phyloP scores from a whole-genome alignment of 2,888 invertebrate genomes.

The Phasia obesa region DNA sequence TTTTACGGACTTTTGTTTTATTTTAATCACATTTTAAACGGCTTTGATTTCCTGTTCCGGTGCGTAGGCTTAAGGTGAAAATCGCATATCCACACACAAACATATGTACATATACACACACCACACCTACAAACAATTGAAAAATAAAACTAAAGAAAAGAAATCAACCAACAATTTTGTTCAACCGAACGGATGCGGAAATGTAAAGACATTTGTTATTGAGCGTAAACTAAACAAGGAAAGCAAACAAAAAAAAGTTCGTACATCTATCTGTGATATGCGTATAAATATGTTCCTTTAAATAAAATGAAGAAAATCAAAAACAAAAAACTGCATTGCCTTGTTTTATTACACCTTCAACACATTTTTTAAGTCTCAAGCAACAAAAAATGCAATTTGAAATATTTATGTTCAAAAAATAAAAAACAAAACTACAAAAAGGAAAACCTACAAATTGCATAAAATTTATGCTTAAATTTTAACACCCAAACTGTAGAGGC shows the following conservation, averaged over 20 bases:
- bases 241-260: conserved; percentile 33
- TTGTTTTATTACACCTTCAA: conserved; percentile 61
- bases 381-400: not conserved
- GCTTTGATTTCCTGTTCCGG: conserved; percentile 71
- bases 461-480: conserved; percentile 39
- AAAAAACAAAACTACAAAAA: not conserved
- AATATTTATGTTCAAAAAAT: conserved; percentile 12
- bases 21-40: conserved; percentile 69
- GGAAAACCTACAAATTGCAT: conserved; percentile 17
- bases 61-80: conserved; percentile 65
- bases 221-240: conserved; percentile 45
- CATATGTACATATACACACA: not conserved
- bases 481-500: not conserved
- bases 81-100: conserved; percentile 25
- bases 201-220: conserved; percentile 70
- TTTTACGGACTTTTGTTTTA: conserved; percentile 67
- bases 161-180: conserved; percentile 53
- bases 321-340: not conserved
- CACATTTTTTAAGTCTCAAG: conserved; percentile 16
- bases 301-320: not conserved
- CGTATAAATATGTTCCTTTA: not conserved
- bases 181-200: conserved; percentile 67
- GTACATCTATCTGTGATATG: conserved; percentile 10
- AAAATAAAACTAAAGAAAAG: conserved; percentile 4
- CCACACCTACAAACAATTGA: conserved; percentile 3